phyloP scores from a whole-genome alignment of 2,797 vertebrate species.

The Hyperoplus immaculatus region DNA sequence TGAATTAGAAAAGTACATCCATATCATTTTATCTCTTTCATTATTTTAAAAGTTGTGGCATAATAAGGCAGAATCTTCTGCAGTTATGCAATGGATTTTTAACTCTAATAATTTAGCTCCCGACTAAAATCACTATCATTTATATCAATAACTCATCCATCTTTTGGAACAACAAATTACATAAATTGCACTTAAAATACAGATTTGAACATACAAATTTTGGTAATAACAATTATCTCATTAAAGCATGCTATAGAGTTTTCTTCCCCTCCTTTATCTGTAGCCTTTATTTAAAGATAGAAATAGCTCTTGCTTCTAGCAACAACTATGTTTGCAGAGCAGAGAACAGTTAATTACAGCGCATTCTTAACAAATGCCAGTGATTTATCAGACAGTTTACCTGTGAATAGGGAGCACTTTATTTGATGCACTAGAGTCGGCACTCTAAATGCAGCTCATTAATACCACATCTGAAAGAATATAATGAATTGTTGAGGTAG shows the following conservation, averaged over 20 bases:
- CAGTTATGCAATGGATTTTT: background rate
- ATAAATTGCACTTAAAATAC: background rate
- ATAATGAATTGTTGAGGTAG: constrained; percentile 12
- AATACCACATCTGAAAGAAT: constrained; percentile 24
- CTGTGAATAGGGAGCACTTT: constrained; percentile 43
- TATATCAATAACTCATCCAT: background rate
- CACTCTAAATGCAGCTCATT: constrained; percentile 40
- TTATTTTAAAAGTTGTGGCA: background rate
- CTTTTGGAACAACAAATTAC: background rate
- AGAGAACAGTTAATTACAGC: constrained; percentile 28
- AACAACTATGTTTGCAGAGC: constrained; percentile 12
- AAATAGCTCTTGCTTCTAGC: constrained; percentile 2
- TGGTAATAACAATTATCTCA: background rate
- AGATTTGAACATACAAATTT: background rate
- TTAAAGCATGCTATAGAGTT: background rate
- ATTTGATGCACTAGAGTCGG: constrained; percentile 25
- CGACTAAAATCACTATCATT: background rate
- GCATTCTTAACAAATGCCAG: constrained; percentile 31
- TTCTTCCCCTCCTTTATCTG: background rate
- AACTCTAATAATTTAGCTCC: background rate
- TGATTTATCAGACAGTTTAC: constrained; percentile 48
- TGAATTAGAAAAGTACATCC: background rate
- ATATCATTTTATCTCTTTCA: background rate
- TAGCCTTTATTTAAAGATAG: background rate
- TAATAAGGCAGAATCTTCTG: background rate